A percentile compares a stretch with the other conserved stretches of the same genome.
These are phyloP conservation scores for Oegoconia quadripuncta DNA, from an alignment of 2,888 invertebrate genomes.

Conservation along the genomic window DNA sequence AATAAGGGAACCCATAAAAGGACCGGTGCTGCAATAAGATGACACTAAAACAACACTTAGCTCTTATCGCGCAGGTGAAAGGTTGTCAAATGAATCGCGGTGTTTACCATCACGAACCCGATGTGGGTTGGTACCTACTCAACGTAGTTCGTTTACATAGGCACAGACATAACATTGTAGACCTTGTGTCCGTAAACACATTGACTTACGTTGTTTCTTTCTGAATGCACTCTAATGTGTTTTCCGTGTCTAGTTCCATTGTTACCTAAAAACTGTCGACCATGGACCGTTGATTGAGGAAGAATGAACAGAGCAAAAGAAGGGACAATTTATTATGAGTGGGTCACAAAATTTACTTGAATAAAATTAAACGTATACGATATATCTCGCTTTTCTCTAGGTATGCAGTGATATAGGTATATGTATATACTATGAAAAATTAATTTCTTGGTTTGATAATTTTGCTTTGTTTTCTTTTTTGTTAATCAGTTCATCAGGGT, in stretches of 20 bases:
- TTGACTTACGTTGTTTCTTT: constrained; percentile 1
- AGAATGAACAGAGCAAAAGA: too few species aligned
- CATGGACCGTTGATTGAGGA: too few species aligned
- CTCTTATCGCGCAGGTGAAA: constrained; percentile 64
- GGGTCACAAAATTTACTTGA: too few species aligned
- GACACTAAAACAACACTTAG: constrained; percentile 51
- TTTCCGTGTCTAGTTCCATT: not conserved
- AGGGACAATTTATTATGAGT: too few species aligned
- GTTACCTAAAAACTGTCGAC: too few species aligned
- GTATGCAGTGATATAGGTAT: too few species aligned
- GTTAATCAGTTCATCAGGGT: too few species aligned
- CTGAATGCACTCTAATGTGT: not conserved
- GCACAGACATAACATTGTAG: constrained; percentile 35
- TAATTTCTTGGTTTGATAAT: too few species aligned
- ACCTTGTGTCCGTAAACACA: constrained; percentile 28
- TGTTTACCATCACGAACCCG: constrained; percentile 44
- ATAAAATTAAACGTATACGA: too few species aligned
- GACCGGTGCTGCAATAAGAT: constrained; percentile 28
- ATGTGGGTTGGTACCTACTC: constrained; percentile 27
- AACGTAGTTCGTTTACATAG: constrained; percentile 27
- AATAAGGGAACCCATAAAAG: constrained; percentile 26
- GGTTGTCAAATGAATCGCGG: constrained; percentile 57
- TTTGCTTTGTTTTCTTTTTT: too few species aligned
- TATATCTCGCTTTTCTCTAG: too few species aligned
- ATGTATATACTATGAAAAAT: too few species aligned